These are phyloP conservation scores for Rhabdornis inornatus DNA, from an alignment of 2,113 vertebrate species.

Conservation along the genomic window DNA sequence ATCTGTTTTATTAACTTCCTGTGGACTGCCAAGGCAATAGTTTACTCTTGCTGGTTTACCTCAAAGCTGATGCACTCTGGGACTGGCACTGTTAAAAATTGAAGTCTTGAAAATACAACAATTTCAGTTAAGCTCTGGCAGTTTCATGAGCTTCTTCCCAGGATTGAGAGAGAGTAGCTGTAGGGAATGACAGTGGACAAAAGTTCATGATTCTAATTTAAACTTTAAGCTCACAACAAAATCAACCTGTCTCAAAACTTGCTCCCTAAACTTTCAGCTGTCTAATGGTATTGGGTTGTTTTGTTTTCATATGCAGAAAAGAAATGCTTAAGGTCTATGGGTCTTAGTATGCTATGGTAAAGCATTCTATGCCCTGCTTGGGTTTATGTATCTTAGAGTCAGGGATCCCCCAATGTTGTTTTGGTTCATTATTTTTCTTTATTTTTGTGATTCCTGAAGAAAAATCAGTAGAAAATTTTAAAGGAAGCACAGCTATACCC, in stretches of 20 bases:
- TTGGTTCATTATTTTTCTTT: background rate
- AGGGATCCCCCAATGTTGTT: background rate
- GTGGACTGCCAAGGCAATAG: background rate
- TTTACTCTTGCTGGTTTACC: background rate
- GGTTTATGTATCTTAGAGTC: background rate
- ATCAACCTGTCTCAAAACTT: background rate
- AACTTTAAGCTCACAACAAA: slow-evolving; percentile 2
- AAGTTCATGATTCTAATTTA: background rate
- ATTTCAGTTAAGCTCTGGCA: background rate
- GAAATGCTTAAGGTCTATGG: background rate
- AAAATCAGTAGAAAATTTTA: background rate
- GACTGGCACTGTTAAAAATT: background rate
- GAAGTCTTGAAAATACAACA: background rate
- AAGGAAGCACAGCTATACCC: background rate
- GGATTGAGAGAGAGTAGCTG: background rate
- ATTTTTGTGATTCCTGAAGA: background rate
- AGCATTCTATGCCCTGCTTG: background rate
- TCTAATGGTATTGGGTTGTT: background rate
- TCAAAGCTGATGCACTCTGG: background rate
- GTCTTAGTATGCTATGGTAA: background rate
- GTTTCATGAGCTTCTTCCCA: background rate
- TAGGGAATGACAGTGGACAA: background rate
- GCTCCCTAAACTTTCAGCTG: background rate
- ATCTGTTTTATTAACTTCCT: background rate
- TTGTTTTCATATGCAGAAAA: background rate